A percentile compares a stretch with the other conserved stretches of the same genome.
Evolutionary conservation across 2,888 invertebrate genomes (phyloP).

Genomic region (Caenorhabditis zanzibari): DNA sequence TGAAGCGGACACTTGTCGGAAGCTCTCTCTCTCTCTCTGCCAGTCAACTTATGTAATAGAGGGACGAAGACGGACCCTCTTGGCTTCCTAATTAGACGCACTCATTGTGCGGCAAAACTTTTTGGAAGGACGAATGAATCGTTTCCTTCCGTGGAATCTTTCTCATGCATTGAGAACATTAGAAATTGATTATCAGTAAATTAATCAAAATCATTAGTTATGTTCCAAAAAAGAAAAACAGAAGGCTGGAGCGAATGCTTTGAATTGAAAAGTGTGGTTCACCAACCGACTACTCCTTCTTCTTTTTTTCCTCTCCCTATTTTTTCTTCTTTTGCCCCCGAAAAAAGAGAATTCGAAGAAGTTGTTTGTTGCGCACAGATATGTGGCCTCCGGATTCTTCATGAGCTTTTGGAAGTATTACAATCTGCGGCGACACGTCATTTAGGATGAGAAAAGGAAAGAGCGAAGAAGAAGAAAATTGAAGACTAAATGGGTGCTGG

Average conservation of each 20-base stretch:
- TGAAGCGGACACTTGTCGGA: constrained; percentile 63
- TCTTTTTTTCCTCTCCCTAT: constrained; percentile 22
- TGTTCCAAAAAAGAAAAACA: constrained; percentile 5
- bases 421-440: constrained; percentile 61
- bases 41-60: constrained; percentile 63
- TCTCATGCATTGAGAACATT: too few relatives aligned
- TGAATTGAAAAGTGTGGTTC: constrained; percentile 54
- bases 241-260: constrained; percentile 37
- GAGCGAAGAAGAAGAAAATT: constrained; percentile 10
- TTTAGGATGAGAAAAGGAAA: constrained; percentile 37
- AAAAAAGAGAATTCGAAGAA: constrained; percentile 61
- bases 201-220: constrained; percentile 16
- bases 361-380: constrained; percentile 61
- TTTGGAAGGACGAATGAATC: not conserved
- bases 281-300: constrained; percentile 51
- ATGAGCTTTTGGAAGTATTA: constrained; percentile 62
- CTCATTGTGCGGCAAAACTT: constrained; percentile 34
- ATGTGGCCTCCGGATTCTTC: constrained; percentile 56
- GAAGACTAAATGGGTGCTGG: constrained; percentile 9
- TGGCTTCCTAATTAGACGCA: constrained; percentile 59
- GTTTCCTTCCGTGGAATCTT: too few relatives aligned
- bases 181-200: not conserved
- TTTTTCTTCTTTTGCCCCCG: constrained; percentile 43
- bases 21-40: constrained; percentile 30
- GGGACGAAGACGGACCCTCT: constrained; percentile 38